phyloP scores from a whole-genome alignment of 2,888 invertebrate genomes.

The Griposia aprilina region DNA sequence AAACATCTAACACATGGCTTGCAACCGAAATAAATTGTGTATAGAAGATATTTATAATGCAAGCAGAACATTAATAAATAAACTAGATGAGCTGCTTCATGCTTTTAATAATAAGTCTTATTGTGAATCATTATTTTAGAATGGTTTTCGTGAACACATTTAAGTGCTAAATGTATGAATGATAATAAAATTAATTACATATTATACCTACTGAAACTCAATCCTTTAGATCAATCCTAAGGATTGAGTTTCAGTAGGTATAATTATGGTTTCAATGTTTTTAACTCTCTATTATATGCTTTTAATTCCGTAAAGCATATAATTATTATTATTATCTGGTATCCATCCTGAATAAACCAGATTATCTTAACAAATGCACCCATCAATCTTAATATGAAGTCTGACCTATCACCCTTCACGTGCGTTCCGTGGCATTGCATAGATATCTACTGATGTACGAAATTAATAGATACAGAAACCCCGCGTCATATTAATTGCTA shows the following conservation, averaged over 20 bases:
- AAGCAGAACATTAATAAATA: slow-evolving; percentile 8
- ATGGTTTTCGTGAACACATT: not conserved
- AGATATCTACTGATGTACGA: not conserved
- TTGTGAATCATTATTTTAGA: not conserved
- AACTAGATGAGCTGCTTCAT: slow-evolving; percentile 4
- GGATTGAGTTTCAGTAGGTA: not conserved
- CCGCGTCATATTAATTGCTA: not conserved
- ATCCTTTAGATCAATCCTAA: no score
- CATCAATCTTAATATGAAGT: slow-evolving; percentile 37
- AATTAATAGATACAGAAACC: slow-evolving; percentile 5
- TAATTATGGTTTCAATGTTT: not conserved
- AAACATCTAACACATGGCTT: slow-evolving; percentile 43
- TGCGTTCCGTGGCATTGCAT: not conserved
- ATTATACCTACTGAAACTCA: no score
- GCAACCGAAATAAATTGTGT: slow-evolving; percentile 37
- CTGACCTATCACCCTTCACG: slow-evolving; percentile 31
- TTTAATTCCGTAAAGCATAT: not conserved
- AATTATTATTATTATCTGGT: not conserved
- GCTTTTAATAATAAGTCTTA: not conserved
- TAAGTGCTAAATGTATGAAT: not conserved
- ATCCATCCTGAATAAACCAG: not conserved
- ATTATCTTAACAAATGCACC: slow-evolving; percentile 11
- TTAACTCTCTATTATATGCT: not conserved
- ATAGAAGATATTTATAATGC: slow-evolving; percentile 31
- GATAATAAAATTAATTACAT: not conserved